Evolutionary conservation across 2,797 vertebrate species (phyloP).

Genomic region (Enteromius radiatus): DNA sequence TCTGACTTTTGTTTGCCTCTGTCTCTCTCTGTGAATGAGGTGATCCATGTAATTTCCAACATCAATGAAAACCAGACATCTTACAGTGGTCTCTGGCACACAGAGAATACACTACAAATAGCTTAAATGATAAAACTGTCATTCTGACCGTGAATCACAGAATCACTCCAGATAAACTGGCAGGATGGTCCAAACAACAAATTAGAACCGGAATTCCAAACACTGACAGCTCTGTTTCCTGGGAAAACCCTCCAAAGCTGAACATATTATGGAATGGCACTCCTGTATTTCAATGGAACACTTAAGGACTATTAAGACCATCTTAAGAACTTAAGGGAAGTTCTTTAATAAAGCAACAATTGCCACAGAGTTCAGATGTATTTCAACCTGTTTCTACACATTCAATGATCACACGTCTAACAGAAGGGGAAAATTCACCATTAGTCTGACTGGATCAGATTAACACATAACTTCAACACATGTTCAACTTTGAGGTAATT

Average conservation of each 20-base stretch:
- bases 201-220: constrained; percentile 22
- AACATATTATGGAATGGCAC: constrained; percentile 7
- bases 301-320: background rate
- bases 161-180: constrained; percentile 21
- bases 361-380: background rate
- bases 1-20: constrained; percentile 49
- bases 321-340: background rate
- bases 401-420: background rate
- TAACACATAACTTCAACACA: constrained; percentile 16
- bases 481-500: constrained; percentile 15
- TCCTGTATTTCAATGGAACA: constrained; percentile 1
- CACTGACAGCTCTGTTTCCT: constrained; percentile 4
- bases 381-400: background rate
- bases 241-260: background rate
- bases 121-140: constrained; percentile 44
- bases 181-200: constrained; percentile 9
- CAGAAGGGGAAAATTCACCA: background rate
- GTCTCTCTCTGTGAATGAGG: constrained; percentile 45
- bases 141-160: constrained; percentile 8
- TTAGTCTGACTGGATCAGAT: background rate
- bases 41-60: constrained; percentile 37
- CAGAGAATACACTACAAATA: constrained; percentile 31
- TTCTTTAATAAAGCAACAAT: constrained; percentile 6
- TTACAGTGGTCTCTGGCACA: constrained; percentile 32
- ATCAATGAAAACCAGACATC: constrained; percentile 35